Conservation (phyloP, 2,113 vertebrate genomes). For the Malurus alboscapulatus region DNA sequence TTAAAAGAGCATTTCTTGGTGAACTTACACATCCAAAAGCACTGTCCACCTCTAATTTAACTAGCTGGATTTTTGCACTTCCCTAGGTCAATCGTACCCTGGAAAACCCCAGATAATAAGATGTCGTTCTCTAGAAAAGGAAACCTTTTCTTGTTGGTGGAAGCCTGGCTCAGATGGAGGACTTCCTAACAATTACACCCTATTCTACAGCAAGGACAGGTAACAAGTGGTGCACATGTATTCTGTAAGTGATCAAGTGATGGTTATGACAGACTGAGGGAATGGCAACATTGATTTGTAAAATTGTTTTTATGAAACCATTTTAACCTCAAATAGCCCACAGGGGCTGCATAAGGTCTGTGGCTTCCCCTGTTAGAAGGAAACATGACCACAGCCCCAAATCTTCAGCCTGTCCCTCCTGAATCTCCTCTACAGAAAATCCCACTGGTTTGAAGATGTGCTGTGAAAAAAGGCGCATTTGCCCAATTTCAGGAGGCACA, state of each 20-base stretch:
- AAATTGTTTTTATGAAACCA: neutral
- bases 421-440: neutral
- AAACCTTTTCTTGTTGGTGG: conserved; percentile 97
- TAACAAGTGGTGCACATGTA: conserved; percentile 47
- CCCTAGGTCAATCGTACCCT: conserved; percentile 78
- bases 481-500: neutral
- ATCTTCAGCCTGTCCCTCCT: neutral
- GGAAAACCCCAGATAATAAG: conserved; percentile 80
- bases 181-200: conserved; percentile 81
- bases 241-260: neutral
- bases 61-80: conserved; percentile 34
- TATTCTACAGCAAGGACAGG: conserved; percentile 87
- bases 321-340: neutral
- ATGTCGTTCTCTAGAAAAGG: conserved; percentile 89
- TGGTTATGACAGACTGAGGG: neutral
- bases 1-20: neutral
- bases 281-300: neutral
- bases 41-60: neutral
- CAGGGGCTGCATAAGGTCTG: neutral
- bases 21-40: neutral
- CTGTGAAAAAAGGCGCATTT: neutral
- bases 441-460: neutral
- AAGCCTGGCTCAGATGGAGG: conserved; percentile 83
- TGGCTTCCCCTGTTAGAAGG: neutral
- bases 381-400: neutral